These are phyloP conservation scores for Cryptotermes secundus DNA, from an alignment of 1,140 invertebrate genomes.

Conservation along the genomic window DNA sequence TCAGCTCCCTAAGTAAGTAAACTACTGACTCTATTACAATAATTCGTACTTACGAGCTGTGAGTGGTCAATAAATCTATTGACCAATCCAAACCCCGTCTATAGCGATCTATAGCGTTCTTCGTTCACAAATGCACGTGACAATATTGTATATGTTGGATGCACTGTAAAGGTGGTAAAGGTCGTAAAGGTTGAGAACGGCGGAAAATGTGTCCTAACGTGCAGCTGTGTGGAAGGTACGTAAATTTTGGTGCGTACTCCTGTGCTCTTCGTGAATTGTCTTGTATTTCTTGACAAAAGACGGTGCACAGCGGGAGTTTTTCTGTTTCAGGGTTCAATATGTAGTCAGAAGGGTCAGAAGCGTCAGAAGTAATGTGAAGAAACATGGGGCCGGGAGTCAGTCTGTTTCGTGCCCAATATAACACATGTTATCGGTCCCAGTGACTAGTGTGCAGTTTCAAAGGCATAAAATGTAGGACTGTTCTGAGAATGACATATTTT, in stretches of 20 bases:
- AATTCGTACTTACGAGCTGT: no score
- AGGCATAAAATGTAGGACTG: neutral
- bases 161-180: neutral
- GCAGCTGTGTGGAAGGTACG: neutral
- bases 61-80: no score
- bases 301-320: neutral
- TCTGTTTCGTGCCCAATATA: neutral
- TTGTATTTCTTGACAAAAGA: neutral
- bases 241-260: neutral
- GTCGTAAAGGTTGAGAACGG: neutral
- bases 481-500: neutral
- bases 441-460: neutral
- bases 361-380: no score
- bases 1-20: no score
- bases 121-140: no score
- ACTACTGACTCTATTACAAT: no score
- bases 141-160: neutral
- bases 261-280: neutral
- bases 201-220: neutral
- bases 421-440: neutral
- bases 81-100: no score
- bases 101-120: no score
- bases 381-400: neutral
- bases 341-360: no score
- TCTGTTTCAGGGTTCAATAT: neutral